phyloP scores from a whole-genome alignment of 2,113 vertebrate genomes.

The Thunnus maccoyii region DNA sequence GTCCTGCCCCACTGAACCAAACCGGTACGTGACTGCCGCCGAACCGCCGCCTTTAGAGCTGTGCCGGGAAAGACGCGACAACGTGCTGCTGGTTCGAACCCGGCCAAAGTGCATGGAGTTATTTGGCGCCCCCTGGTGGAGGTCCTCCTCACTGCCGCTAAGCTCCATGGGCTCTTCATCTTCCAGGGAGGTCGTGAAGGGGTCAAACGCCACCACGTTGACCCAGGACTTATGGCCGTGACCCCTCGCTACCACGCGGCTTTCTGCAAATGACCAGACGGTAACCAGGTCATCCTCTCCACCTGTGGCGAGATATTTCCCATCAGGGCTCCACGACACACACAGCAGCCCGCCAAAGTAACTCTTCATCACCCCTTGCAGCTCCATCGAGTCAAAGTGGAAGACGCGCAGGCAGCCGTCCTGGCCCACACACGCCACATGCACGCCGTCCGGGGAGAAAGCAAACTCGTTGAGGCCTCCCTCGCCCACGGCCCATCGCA shows the following conservation, averaged over 20 bases:
- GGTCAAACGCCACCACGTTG: slow-evolving; percentile 94
- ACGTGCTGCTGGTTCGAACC: slow-evolving; percentile 87
- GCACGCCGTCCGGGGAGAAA: slow-evolving; percentile 92
- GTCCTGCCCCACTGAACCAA: slow-evolving; percentile 94
- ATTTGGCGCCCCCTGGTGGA: slow-evolving; percentile 74
- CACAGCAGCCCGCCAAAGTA: slow-evolving; percentile 95
- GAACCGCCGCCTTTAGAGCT: slow-evolving; percentile 82
- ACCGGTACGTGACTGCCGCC: slow-evolving; percentile 89
- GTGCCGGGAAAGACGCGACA: slow-evolving; percentile 88
- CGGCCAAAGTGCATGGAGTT: slow-evolving; percentile 81
- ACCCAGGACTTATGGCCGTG: slow-evolving; percentile 97
- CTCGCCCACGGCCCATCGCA: slow-evolving; percentile 92
- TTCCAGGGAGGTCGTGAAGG: slow-evolving; percentile 88
- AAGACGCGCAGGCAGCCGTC: slow-evolving; percentile 93
- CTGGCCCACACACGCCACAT: slow-evolving; percentile 94
- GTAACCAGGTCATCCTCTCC: slow-evolving; percentile 95
- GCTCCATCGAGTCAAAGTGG: slow-evolving; percentile 94
- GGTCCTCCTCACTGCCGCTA: slow-evolving; percentile 86
- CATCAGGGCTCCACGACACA: slow-evolving; percentile 95
- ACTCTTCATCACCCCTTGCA: slow-evolving; percentile 94
- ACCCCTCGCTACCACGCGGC: slow-evolving; percentile 91
- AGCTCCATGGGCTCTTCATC: slow-evolving; percentile 85
- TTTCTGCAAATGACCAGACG: slow-evolving; percentile 92
- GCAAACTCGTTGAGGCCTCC: slow-evolving; percentile 93
- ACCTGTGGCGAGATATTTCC: slow-evolving; percentile 92